phyloP scores from a whole-genome alignment of 2,113 vertebrate genomes.

The Sapajus apella region DNA sequence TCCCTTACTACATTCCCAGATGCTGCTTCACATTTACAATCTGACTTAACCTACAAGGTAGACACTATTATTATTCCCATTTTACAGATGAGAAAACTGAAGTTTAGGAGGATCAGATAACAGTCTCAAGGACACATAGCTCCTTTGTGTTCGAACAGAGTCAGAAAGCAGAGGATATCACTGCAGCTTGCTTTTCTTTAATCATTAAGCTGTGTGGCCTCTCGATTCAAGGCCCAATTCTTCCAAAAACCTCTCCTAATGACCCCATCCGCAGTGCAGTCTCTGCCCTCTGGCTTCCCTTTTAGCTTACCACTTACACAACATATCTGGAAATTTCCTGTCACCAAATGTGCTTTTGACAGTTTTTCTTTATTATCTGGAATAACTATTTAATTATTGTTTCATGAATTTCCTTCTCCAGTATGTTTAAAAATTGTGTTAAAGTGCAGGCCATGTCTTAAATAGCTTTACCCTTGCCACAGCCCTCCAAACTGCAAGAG shows the following conservation, averaged over 20 bases:
- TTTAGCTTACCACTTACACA: neutral
- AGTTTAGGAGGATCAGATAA: neutral
- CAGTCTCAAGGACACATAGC: neutral
- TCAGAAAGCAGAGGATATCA: neutral
- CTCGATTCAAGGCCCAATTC: neutral
- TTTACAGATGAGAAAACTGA: conserved; percentile 21
- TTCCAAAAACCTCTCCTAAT: neutral
- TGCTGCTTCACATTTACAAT: neutral
- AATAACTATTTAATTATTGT: neutral
- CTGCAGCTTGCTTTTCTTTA: neutral
- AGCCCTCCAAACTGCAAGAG: neutral
- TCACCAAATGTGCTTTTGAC: neutral
- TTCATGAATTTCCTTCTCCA: conserved; percentile 16
- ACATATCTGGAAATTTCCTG: neutral
- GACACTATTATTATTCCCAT: neutral
- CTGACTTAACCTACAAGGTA: neutral
- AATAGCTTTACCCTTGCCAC: neutral
- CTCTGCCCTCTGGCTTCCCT: neutral
- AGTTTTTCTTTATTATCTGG: conserved; percentile 26
- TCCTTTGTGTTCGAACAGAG: neutral
- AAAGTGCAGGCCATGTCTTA: neutral
- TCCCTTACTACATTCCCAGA: neutral
- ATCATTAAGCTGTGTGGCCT: neutral
- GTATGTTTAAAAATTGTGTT: neutral
- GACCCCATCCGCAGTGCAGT: too few relatives aligned